Percentiles rank a stretch among this genome's conserved stretches.
Evolutionary conservation across 1,140 invertebrate genomes (phyloP).

Genomic region (Eriocheir sinensis): DNA sequence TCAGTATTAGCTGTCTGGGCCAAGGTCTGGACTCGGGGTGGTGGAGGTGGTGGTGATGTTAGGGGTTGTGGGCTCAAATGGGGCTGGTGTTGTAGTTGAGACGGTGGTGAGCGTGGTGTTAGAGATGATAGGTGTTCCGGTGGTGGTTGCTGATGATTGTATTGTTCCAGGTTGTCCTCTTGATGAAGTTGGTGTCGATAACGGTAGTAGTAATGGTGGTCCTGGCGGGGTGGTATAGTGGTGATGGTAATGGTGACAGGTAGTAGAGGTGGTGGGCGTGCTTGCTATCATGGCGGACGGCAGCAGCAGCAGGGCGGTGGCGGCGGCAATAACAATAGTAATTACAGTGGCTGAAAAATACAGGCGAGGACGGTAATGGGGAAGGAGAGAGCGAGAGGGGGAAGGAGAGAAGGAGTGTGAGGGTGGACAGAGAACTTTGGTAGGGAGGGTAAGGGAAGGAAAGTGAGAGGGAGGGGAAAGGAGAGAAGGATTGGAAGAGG

Average conservation of each 20-base stretch:
- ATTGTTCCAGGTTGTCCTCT: too few species aligned
- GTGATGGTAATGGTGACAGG: too few species aligned
- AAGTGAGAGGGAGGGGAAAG: neutral
- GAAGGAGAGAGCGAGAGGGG: neutral
- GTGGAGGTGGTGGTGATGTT: neutral
- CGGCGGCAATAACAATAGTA: neutral
- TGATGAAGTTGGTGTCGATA: too few species aligned
- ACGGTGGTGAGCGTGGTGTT: too few species aligned
- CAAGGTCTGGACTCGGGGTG: too few species aligned
- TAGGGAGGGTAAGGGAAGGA: neutral
- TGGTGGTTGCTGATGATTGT: too few species aligned
- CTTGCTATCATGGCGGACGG: neutral
- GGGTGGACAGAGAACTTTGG: neutral
- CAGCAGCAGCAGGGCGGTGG: too few species aligned
- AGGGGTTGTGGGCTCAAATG: too few species aligned
- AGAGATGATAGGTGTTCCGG: too few species aligned
- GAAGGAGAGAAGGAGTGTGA: neutral
- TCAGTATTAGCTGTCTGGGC: neutral
- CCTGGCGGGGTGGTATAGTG: neutral
- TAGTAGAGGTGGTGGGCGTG: too few species aligned
- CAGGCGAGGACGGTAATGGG: neutral
- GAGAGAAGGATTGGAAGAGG: neutral
- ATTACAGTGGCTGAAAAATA: slow-evolving; percentile 1
- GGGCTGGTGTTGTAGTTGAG: too few species aligned
- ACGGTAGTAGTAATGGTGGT: neutral